A percentile compares a stretch with the other conserved stretches of the same genome.
Evolutionary conservation across 23 tunicate genomes (phyloP).

Genomic region (Trididemnum miniatum): DNA sequence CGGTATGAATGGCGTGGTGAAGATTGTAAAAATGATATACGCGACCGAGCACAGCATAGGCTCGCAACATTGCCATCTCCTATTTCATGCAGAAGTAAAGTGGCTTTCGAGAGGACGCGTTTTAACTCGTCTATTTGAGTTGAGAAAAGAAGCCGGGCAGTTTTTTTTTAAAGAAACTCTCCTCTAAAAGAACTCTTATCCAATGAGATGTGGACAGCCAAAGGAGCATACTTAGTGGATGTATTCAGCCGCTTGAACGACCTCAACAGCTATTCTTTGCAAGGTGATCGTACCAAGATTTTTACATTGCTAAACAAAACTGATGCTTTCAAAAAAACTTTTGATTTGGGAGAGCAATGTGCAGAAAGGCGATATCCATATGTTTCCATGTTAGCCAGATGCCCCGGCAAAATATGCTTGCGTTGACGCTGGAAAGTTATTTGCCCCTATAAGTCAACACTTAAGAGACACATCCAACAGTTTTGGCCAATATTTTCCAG

Average conservation of each 20-base stretch:
- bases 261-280: slow-evolving; percentile 67
- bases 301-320: slow-evolving; percentile 65
- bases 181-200: slow-evolving; percentile 58
- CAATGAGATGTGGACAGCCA: slow-evolving; percentile 69
- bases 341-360: slow-evolving; percentile 46
- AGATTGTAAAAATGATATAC: no score
- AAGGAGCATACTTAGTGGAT: slow-evolving; percentile 61
- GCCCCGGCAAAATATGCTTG: slow-evolving; percentile 34
- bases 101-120: slow-evolving; percentile 54
- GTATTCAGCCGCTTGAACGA: slow-evolving; percentile 72
- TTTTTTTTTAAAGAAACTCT: slow-evolving; percentile 37
- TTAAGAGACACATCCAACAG: slow-evolving; percentile 26
- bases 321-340: slow-evolving; percentile 69
- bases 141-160: slow-evolving; percentile 23
- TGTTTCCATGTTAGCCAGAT: slow-evolving; percentile 60
- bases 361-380: slow-evolving; percentile 71
- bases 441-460: slow-evolving; percentile 59
- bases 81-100: no score
- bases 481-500: slow-evolving; percentile 65
- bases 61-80: slow-evolving; percentile 53
- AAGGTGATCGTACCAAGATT: slow-evolving; percentile 54
- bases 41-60: no score
- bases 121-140: slow-evolving; percentile 45
- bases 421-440: slow-evolving; percentile 48
- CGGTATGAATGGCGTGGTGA: slow-evolving; percentile 39